phyloP scores from a whole-genome alignment of 2,113 vertebrate species.

The Triplophysa dalaica region DNA sequence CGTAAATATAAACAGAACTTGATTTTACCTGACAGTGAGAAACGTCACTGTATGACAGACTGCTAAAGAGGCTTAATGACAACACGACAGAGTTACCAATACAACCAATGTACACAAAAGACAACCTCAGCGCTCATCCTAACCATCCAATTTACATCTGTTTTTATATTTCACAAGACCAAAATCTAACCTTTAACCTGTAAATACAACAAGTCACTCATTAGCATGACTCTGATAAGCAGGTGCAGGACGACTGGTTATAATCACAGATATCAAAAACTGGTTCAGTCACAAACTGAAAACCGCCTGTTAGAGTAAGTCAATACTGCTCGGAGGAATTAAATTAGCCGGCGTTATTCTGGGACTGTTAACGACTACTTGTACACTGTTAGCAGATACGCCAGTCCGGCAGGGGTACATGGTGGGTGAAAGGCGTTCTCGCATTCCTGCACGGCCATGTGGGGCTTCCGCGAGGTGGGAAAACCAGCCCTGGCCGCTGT shows the following conservation, averaged over 20 bases:
- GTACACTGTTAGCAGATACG: slow-evolving; percentile 10
- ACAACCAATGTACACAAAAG: too few relatives aligned
- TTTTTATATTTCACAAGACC: too few relatives aligned
- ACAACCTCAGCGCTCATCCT: too few relatives aligned
- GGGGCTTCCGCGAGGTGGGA: slow-evolving; percentile 42
- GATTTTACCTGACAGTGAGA: too few relatives aligned
- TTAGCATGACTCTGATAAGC: not conserved
- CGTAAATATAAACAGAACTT: not conserved
- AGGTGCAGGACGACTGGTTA: not conserved
- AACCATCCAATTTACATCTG: too few relatives aligned
- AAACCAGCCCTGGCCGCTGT: slow-evolving; percentile 20
- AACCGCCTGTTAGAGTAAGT: not conserved
- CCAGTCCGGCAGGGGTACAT: not conserved
- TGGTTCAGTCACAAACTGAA: not conserved
- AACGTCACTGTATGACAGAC: too few relatives aligned
- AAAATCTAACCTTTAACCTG: not conserved
- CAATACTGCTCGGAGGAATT: not conserved
- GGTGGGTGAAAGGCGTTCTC: not conserved
- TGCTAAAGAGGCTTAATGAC: too few relatives aligned
- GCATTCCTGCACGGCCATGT: slow-evolving; percentile 37
- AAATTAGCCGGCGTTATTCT: slow-evolving; percentile 30
- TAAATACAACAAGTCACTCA: not conserved
- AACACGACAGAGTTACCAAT: too few relatives aligned
- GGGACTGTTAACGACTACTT: not conserved
- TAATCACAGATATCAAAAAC: not conserved